Evolutionary conservation across 2,888 invertebrate species (phyloP).

Genomic region (Copidosoma aretas): DNA sequence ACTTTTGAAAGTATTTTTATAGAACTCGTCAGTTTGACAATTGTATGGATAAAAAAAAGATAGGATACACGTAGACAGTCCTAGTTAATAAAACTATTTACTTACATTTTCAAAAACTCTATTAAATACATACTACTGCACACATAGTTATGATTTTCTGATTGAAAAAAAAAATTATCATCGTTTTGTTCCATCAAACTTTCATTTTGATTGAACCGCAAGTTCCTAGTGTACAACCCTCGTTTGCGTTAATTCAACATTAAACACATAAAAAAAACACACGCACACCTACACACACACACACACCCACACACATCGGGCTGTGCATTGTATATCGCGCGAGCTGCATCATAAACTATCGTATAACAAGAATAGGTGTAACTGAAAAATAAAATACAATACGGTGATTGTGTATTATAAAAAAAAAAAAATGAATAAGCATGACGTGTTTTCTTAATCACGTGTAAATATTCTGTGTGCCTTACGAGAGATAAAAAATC

Average conservation of each 20-base stretch:
- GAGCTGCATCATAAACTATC: slow-evolving; percentile 25
- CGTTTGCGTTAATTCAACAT: slow-evolving; percentile 22
- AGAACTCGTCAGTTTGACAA: slow-evolving; percentile 8
- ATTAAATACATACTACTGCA: too few species aligned
- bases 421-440: background rate
- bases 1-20: background rate
- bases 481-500: slow-evolving; percentile 34
- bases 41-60: background rate
- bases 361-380: slow-evolving; percentile 19
- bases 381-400: slow-evolving; percentile 9
- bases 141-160: background rate
- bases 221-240: slow-evolving; percentile 33
- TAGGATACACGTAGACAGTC: too few species aligned
- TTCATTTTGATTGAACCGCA: slow-evolving; percentile 27
- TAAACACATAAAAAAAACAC: too few species aligned
- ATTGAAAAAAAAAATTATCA: too few species aligned
- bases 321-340: slow-evolving; percentile 35
- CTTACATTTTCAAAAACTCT: too few species aligned
- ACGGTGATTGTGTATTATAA: too few species aligned
- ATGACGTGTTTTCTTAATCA: slow-evolving; percentile 16
- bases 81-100: too few species aligned
- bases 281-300: too few species aligned
- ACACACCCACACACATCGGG: slow-evolving; percentile 24
- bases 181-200: too few species aligned
- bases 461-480: slow-evolving; percentile 38